Base-by-base conservation (phyloP, 2,888 invertebrate species). In the Lasiommata megera region DNA sequence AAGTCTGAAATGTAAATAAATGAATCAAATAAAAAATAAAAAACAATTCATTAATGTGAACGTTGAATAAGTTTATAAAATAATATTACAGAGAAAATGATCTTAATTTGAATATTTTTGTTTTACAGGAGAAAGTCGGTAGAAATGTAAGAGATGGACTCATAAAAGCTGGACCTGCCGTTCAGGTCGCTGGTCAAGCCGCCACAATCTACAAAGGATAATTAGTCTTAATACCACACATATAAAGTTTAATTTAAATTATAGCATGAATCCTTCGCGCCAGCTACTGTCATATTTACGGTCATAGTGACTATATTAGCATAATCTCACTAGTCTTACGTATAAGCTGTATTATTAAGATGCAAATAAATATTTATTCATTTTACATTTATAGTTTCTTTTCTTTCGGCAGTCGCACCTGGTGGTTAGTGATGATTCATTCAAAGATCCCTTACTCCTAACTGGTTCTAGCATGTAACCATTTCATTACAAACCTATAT, bases 121-220 rank as follows among this genome's bases (percentile, higher is more conserved):
- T 44, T 63, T 71, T 68, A 6, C 70, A 80, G 79, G 80, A 80
- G 53, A 70, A 67, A 54, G 56, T 75, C 1, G 80, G 77, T 0
- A 70, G 69, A 12, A 69, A 77, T 52, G 60, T 80, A 5, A 67
- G 80, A 0, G 65, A 81, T 36, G 80, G 80, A 0, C 52, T 79
- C 60, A 70, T 81, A 54, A 81, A 81, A 48, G 81, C 79, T 0
- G 82, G 73, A 0, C 82, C 82, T 36, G 81, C 82, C 0, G 68
- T 82, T 0, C 65, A 65, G 1, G 79, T 81, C 0, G 58, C 79
- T 0, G 79, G 80, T 1, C 66, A 76, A 37, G 77, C 77, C 0
- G 61, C 67, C 1, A 37, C 66, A 7, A 66, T 72, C 5, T 63
- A 65, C 9, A 68, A 69, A 44, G 76, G 77, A 65, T 76, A 75